phyloP scores from a whole-genome alignment of 2,113 vertebrate genomes.

The Sapayoa aenigma region DNA sequence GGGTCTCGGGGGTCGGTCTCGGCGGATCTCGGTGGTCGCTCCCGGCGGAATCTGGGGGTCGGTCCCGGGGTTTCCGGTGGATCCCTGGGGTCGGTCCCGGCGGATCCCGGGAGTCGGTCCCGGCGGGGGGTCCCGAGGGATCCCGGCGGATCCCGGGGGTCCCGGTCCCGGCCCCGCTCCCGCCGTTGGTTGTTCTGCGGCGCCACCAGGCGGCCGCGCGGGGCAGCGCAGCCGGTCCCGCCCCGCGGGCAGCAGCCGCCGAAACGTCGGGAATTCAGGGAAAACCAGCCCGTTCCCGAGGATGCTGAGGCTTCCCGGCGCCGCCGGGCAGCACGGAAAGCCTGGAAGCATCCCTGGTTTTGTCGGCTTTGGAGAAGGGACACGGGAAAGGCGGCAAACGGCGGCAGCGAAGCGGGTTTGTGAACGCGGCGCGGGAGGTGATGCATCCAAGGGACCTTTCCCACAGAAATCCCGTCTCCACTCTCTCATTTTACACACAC shows the following conservation, averaged over 20 bases:
- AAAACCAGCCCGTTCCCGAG: background rate
- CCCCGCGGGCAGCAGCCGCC: background rate
- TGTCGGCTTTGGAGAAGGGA: background rate
- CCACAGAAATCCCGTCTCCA: background rate
- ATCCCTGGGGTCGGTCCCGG: background rate
- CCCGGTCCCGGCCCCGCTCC: background rate
- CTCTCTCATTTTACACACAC: background rate
- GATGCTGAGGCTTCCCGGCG: accelerated
- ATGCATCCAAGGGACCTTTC: background rate
- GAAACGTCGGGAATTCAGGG: background rate
- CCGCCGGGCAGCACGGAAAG: accelerated
- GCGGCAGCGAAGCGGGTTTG: background rate
- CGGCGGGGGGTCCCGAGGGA: background rate
- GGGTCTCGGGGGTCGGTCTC: background rate
- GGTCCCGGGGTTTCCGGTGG: too few species aligned
- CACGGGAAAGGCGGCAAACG: background rate
- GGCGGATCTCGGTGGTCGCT: background rate
- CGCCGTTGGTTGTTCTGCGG: background rate
- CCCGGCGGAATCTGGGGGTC: background rate
- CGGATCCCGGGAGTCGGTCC: too few species aligned
- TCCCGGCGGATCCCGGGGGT: background rate
- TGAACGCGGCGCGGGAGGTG: background rate
- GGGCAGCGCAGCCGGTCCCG: background rate
- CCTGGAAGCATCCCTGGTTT: accelerated
- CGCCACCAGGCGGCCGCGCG: constrained; percentile 64